These are phyloP conservation scores for Epistrophe grossulariae DNA, from an alignment of 2,888 invertebrate genomes.

Conservation along the genomic window DNA sequence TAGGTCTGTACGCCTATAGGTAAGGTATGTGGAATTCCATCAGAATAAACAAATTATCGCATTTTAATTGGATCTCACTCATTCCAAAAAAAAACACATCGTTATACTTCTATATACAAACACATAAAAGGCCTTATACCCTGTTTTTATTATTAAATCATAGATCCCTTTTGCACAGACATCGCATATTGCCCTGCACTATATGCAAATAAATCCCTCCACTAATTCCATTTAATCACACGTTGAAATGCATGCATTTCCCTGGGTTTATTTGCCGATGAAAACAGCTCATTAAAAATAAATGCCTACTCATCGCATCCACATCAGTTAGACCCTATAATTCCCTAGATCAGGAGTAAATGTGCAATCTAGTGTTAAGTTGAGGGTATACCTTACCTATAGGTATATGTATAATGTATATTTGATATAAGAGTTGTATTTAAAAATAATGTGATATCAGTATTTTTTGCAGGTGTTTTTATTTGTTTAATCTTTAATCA, in stretches of 20 bases:
- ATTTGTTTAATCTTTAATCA: not conserved
- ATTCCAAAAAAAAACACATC: not conserved
- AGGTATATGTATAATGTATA: not conserved
- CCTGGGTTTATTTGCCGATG: constrained; percentile 4
- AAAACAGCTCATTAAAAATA: constrained; percentile 36
- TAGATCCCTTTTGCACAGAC: constrained; percentile 31
- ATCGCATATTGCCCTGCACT: constrained; percentile 11
- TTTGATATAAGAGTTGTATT: not conserved
- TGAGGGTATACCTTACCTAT: not conserved
- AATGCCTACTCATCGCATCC: constrained; percentile 32
- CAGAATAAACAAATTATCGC: constrained; percentile 22
- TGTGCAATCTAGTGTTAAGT: constrained; percentile 13
- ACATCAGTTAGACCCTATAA: constrained; percentile 14
- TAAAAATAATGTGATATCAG: not conserved
- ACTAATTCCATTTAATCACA: constrained; percentile 38
- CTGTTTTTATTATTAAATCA: constrained; percentile 25
- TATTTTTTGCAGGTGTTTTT: not conserved
- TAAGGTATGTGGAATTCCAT: not conserved
- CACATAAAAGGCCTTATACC: not conserved
- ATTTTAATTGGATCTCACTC: constrained; percentile 26
- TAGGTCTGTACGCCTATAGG: too few species aligned
- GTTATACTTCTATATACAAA: too few species aligned
- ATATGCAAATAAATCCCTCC: constrained; percentile 21
- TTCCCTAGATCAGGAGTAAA: constrained; percentile 11
- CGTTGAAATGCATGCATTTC: constrained; percentile 22